Evolutionary conservation across 2,797 vertebrate species (phyloP), one percentile per base, ranked within the genome.

Genomic region (Centropyge bicolor): DNA sequence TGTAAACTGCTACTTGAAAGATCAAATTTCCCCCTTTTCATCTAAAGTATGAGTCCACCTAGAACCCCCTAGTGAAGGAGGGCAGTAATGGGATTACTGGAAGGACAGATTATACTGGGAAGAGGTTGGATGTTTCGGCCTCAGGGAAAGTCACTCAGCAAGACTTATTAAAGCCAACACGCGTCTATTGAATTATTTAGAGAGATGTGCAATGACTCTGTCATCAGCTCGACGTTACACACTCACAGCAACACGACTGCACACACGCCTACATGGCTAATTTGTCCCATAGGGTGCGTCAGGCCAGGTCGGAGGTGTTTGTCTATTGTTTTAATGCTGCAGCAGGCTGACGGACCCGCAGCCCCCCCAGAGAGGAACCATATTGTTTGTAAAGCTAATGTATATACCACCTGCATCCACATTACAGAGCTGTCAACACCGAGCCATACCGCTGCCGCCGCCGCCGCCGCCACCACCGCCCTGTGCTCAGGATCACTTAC

Each of bases 101-200:
- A 54, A 80, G 82, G 85, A 82, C 75, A 70, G 76, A 90, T 92
- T 86, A 77, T 22, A 83, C 61, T 72, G 57, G 78, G 72, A 70
- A 80, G 54, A 81, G 65, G 74, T 27, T 55, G 36, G 70, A 49
- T 87, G 87, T 90, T 90, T 82, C 76, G 79, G 90, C 91, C 89
- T 81, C 56, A 3, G 81, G 92, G 78, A 80, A 85, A 89, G 84
- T 91, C 92, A 92, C 85, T 90, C 90, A 90, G 74, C 88, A 78
- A 82, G 83, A 90, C 71, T 87, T 91, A 93, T 93, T 89, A 91
- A 91, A 92, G 86, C 71, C 85, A 91, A 90, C 89, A 86, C 36
- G 6, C 17, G 40, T 82, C 80, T 88, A 86, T 76, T 92, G 85
- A 92, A 93, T 92, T 89, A 94, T 93, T 91, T 70, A 91, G 66